phyloP scores from a whole-genome alignment of 1,140 invertebrate species.

The Pissodes strobi region DNA sequence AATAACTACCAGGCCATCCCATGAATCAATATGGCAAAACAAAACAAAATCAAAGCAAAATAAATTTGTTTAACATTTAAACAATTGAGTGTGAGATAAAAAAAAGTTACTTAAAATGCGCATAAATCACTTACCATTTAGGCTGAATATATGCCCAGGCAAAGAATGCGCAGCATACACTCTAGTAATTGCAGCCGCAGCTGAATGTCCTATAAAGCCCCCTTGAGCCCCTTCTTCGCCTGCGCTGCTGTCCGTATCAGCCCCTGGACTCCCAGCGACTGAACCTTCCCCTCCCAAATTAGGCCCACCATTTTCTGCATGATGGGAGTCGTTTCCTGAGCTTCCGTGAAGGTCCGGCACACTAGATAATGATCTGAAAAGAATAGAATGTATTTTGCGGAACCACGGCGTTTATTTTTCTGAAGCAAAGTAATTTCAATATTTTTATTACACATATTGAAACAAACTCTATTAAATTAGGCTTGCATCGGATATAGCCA shows the following conservation, averaged over 20 bases:
- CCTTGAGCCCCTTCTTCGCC: constrained; percentile 57
- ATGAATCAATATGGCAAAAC: too few relatives aligned
- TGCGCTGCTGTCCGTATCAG: constrained; percentile 64
- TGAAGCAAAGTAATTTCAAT: too few relatives aligned
- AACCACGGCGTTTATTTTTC: too few relatives aligned
- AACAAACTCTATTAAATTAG: too few relatives aligned
- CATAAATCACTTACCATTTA: constrained; percentile 88
- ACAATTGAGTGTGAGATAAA: too few relatives aligned
- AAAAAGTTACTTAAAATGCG: too few relatives aligned
- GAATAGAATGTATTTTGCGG: background rate
- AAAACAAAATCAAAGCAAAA: too few relatives aligned
- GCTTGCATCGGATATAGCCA: too few relatives aligned
- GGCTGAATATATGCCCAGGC: constrained; percentile 88
- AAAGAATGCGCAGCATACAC: constrained; percentile 86
- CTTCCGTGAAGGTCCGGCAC: constrained; percentile 74
- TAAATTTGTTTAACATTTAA: too few relatives aligned
- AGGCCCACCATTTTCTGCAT: constrained; percentile 20
- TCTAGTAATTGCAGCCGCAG: constrained; percentile 67
- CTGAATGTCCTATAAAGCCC: constrained; percentile 59
- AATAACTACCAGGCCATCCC: too few relatives aligned
- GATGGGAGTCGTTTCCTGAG: constrained; percentile 51
- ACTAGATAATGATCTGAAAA: constrained; percentile 70
- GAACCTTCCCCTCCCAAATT: constrained; percentile 57
- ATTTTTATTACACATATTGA: too few relatives aligned
- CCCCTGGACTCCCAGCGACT: constrained; percentile 62